Evolutionary conservation across 2,113 vertebrate species (phyloP), one percentile per base, ranked within the genome.

Genomic region (Paramisgurnus dabryanus): DNA sequence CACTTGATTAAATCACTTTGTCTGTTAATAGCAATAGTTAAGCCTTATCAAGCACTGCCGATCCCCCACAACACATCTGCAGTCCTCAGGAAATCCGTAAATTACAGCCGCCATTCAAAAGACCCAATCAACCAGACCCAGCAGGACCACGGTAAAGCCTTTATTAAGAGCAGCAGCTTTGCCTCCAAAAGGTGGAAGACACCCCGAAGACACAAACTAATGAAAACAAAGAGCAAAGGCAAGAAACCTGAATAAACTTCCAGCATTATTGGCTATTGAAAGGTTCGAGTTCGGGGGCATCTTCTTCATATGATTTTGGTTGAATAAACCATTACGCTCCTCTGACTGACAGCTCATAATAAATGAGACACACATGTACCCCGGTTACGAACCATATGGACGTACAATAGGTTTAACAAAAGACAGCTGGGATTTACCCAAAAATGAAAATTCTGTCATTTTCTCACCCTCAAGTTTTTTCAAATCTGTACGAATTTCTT

Each of bases 1-100:
- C 60, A 70, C 76, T 80, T 85, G 80, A 85, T 82, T 85, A 80
- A 85, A 77, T 77, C 63, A 15, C 72, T 79, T 82, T 85, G 83
- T 82, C 83, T 82, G 60, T 63, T 85, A 81, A 82, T 85, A 76
- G 49, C 7, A 50, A 80, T 82, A 79, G 66, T 80, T 64, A 72
- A 63, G 83, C 61, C 77, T 85, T 63, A 70, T 80, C 61, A 57
- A 70, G 64, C 10, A 3, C 77, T 71, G 22, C 50, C 69, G 4
- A 34, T 66, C 61, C 69, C 58, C 58, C 53, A 67, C 47, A 47
- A 47, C 76, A 60, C 41, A 22, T 82, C 79, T 69, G 64, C 58
- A n/a, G 12, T 47, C 34, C 45, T 76, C 40, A 82, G 76, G 76
- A 84, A 82, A 82, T 80, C 57, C 47, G 13, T 66, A 73, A 84